phyloP scores from a whole-genome alignment of 2,113 vertebrate species.

The Pteropus alecto region DNA sequence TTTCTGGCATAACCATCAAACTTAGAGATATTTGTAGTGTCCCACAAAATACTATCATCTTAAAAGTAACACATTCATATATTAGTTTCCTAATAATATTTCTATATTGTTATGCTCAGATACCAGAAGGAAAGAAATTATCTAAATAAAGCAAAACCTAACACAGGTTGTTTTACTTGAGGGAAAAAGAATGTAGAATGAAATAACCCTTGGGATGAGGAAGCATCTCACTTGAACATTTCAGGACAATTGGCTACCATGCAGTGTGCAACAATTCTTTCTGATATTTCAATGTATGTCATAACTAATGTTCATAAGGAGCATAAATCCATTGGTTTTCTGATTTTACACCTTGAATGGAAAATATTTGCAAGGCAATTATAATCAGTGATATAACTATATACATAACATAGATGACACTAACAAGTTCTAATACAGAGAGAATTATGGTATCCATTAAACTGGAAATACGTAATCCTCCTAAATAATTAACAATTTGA shows the following conservation, averaged over 20 bases:
- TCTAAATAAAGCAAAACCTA: neutral
- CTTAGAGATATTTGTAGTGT: neutral
- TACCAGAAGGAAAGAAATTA: neutral
- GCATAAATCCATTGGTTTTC: neutral
- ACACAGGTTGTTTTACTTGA: neutral
- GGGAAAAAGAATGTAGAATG: neutral
- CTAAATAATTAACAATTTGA: slow-evolving; percentile 81
- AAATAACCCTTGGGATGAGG: neutral
- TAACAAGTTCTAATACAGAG: neutral
- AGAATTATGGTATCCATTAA: slow-evolving; percentile 46
- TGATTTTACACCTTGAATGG: neutral
- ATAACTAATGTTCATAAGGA: neutral
- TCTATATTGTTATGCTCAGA: neutral
- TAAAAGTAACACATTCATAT: neutral
- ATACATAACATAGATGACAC: neutral
- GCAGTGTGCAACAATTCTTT: neutral
- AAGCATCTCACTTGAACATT: neutral
- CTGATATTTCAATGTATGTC: neutral
- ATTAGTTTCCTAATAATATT: neutral
- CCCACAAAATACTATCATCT: neutral
- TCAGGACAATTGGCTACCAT: neutral
- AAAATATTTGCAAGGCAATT: neutral
- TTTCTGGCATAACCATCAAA: neutral
- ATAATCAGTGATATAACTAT: neutral
- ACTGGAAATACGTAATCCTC: slow-evolving; percentile 61